These are phyloP conservation scores for Tenebrosternarchus preto DNA, from an alignment of 2,113 vertebrate genomes.

Conservation along the genomic window DNA sequence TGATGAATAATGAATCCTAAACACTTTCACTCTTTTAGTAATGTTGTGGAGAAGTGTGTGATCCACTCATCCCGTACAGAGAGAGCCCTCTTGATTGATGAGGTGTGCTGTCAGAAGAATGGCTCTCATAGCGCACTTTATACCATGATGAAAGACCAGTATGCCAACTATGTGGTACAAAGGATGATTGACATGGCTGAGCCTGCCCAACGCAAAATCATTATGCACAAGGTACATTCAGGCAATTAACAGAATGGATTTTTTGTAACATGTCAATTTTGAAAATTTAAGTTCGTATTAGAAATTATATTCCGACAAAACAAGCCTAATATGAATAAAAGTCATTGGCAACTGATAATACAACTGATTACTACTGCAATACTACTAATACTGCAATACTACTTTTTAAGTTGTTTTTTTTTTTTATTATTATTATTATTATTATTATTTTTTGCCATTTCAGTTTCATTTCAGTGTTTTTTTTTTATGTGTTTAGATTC, in stretches of 20 bases:
- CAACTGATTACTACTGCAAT: too few relatives aligned
- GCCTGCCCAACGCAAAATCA: slow-evolving; percentile 95
- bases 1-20: neutral
- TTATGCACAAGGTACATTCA: slow-evolving; percentile 99
- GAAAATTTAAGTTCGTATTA: too few relatives aligned
- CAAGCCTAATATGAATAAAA: too few relatives aligned
- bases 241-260: too few relatives aligned
- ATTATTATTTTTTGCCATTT: neutral
- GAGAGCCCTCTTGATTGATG: slow-evolving; percentile 93
- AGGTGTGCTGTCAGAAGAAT: slow-evolving; percentile 98
- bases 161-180: slow-evolving; percentile 99
- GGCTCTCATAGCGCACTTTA: slow-evolving; percentile 99
- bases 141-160: slow-evolving; percentile 99
- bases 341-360: too few relatives aligned
- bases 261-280: too few relatives aligned
- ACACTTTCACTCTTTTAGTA: too few relatives aligned
- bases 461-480: neutral
- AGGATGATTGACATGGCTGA: slow-evolving; percentile 99
- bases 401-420: neutral
- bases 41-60: slow-evolving; percentile 98
- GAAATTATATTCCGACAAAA: too few relatives aligned
- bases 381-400: too few relatives aligned
- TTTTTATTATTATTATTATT: neutral
- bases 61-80: slow-evolving; percentile 96
- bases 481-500: slow-evolving; percentile 78